Percentiles rank a stretch among this genome's conserved stretches.
Conservation (phyloP, 2,888 invertebrate genomes). For the Netelia melanura region DNA sequence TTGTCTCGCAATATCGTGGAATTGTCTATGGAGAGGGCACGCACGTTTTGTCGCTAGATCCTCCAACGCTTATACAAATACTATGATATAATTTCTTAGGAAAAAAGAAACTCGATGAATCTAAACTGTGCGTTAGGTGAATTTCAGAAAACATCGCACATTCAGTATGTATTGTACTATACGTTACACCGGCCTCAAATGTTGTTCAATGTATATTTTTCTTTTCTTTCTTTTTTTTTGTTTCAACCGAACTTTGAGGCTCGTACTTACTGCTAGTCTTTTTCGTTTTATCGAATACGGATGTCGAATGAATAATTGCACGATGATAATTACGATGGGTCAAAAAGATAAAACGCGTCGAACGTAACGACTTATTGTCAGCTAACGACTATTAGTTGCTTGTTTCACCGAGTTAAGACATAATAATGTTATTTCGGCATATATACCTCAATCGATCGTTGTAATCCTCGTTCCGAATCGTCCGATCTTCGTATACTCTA, state of each 20-base stretch:
- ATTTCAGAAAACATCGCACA: conserved; percentile 45
- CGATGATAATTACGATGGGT: conserved; percentile 30
- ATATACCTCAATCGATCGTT: conserved; percentile 47
- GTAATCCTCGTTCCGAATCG: conserved; percentile 35
- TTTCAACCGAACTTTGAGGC: conserved; percentile 69
- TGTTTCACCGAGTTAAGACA: conserved; percentile 58
- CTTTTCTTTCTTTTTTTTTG: conserved; percentile 33
- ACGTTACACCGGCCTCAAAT: conserved; percentile 65
- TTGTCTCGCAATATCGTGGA: conserved; percentile 35
- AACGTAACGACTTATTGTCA: conserved; percentile 38
- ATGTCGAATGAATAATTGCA: conserved; percentile 38
- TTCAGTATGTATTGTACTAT: conserved; percentile 45
- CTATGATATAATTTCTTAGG: conserved; percentile 56
- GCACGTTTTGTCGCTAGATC: conserved; percentile 51
- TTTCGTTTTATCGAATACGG: conserved; percentile 69
- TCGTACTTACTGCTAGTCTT: conserved; percentile 76
- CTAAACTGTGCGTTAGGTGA: conserved; percentile 59
- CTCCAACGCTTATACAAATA: conserved; percentile 60
- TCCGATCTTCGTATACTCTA: conserved; percentile 13
- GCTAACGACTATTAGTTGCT: conserved; percentile 50
- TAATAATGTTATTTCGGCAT: conserved; percentile 51
- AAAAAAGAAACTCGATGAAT: conserved; percentile 55
- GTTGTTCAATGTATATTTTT: conserved; percentile 30
- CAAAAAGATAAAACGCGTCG: conserved; percentile 11
- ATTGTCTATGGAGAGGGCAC: conserved; percentile 35